A percentile compares a stretch with the other conserved stretches of the same genome.
Evolutionary conservation across 2,113 vertebrate species (phyloP).

Genomic region (Cariama cristata): DNA sequence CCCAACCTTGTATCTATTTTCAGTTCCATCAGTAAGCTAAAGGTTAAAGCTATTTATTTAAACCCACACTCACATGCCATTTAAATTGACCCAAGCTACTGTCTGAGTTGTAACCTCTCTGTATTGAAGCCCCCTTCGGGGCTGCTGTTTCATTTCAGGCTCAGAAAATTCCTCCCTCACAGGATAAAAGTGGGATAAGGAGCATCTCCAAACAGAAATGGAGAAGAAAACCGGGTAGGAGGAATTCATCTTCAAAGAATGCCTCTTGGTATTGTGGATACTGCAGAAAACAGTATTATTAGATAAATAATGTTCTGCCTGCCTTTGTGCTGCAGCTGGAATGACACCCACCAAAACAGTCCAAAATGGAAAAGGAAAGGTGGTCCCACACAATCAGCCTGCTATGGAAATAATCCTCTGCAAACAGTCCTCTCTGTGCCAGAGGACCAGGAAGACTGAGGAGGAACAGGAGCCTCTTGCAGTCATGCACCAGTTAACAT

Average conservation of each 20-base stretch:
- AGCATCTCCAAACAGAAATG: conserved; percentile 24
- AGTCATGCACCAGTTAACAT: conserved; percentile 36
- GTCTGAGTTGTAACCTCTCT: conserved; percentile 50
- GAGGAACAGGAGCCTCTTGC: neutral
- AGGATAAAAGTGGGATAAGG: neutral
- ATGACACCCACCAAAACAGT: neutral
- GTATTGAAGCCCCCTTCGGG: conserved; percentile 35
- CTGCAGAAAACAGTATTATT: neutral
- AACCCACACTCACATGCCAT: conserved; percentile 60
- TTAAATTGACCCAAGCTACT: conserved; percentile 68
- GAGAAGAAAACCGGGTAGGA: conserved; percentile 12
- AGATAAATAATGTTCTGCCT: neutral
- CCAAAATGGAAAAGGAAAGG: neutral
- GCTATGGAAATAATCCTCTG: neutral
- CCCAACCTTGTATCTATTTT: conserved; percentile 58
- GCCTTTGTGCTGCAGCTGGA: neutral
- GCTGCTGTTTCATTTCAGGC: conserved; percentile 48
- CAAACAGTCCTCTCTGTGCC: neutral
- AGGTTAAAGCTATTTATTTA: conserved; percentile 72
- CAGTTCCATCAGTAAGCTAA: conserved; percentile 55
- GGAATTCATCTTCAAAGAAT: conserved; percentile 6
- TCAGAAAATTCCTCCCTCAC: conserved; percentile 45
- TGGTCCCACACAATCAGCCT: neutral
- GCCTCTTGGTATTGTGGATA: neutral
- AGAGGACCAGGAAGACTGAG: neutral